Conservation (phyloP, 2,888 invertebrate genomes). For the Thelaira solivaga region DNA sequence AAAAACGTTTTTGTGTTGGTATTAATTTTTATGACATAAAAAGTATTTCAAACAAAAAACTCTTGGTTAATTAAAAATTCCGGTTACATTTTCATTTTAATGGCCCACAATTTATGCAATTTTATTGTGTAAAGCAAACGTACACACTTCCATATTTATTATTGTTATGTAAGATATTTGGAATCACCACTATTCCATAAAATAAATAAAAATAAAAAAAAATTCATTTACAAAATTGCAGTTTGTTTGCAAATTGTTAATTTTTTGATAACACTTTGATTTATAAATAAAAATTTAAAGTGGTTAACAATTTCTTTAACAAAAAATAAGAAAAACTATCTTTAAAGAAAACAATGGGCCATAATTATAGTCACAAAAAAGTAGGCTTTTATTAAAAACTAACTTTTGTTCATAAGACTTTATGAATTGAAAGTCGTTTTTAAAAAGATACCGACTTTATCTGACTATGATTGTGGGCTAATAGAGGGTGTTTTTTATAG, state of each 20-base stretch:
- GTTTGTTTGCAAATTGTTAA: conserved; percentile 47
- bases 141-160: conserved; percentile 1
- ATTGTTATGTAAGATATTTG: conserved; percentile 46
- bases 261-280: conserved; percentile 17
- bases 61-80: conserved; percentile 39
- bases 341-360: not conserved
- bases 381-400: no score
- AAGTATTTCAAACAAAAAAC: not conserved
- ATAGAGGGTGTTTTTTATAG: no score
- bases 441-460: no score
- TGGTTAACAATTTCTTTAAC: conserved; percentile 29
- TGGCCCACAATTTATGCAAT: conserved; percentile 51
- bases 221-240: conserved; percentile 31
- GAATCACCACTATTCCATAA: conserved; percentile 43
- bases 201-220: conserved; percentile 23
- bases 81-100: conserved; percentile 44
- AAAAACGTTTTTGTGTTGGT: not conserved
- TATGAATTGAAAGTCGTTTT: no score
- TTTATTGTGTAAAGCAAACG: conserved; percentile 26
- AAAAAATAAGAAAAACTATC: conserved; percentile 14
- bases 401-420: no score
- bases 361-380: no score
- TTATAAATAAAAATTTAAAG: conserved; percentile 49
- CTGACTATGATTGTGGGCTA: no score
- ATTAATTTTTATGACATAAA: conserved; percentile 5